Conservation (phyloP, 2,888 invertebrate genomes). For the Erebia ligea region DNA sequence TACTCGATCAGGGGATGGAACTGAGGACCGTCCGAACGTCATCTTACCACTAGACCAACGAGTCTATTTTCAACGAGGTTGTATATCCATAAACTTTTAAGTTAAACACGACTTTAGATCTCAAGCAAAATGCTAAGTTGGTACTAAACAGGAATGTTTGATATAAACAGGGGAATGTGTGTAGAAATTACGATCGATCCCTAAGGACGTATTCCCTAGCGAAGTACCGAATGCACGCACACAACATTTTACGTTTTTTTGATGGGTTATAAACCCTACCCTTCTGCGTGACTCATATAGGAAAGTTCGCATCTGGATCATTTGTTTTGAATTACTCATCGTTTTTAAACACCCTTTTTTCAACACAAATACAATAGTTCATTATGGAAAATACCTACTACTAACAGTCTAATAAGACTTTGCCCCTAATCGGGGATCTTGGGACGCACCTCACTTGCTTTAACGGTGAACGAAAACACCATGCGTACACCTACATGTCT, state of each 20-base stretch:
- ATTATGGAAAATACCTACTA: no score
- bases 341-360: conserved; percentile 13
- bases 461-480: no score
- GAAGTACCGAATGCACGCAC: conserved; percentile 48
- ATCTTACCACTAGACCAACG: no score
- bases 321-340: conserved; percentile 27
- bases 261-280: conserved; percentile 49
- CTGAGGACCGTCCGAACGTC: no score
- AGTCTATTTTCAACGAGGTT: no score
- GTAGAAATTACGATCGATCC: conserved; percentile 54
- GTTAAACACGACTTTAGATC: not conserved
- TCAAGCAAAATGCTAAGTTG: not conserved
- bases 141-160: conserved; percentile 25
- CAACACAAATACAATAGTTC: no score
- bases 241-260: conserved; percentile 49
- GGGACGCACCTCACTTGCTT: no score
- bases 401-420: no score
- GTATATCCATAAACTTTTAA: no score
- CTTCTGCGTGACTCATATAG: conserved; percentile 48
- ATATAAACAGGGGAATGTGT: conserved; percentile 36
- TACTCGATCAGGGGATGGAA: no score
- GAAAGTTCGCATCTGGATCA: conserved; percentile 42
- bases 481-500: no score
- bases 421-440: no score
- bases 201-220: conserved; percentile 48